phyloP scores from a whole-genome alignment of 2,113 vertebrate species.

The Triplophysa dalaica region DNA sequence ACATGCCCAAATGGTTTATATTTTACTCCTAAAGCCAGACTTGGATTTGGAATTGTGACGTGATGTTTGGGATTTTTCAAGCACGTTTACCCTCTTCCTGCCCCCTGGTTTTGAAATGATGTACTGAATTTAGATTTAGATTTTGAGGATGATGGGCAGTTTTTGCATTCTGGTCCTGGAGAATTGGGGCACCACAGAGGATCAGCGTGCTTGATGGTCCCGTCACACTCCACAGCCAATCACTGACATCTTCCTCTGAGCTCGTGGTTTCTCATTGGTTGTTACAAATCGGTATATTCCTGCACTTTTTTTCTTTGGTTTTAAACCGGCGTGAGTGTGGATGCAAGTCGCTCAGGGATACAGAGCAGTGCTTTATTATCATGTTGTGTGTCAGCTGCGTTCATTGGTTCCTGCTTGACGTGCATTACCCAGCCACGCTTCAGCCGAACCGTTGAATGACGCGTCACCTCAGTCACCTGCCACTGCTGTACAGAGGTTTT shows the following conservation, averaged over 20 bases:
- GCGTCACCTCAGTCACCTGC: constrained; percentile 62
- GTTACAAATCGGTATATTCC: constrained; percentile 21
- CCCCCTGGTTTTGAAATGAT: not conserved
- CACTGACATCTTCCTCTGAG: constrained; percentile 11
- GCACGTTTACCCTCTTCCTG: constrained; percentile 5
- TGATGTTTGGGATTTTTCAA: too few relatives aligned
- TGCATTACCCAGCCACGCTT: constrained; percentile 65
- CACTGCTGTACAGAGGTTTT: constrained; percentile 73
- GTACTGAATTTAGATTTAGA: too few relatives aligned
- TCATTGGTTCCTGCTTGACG: constrained; percentile 51
- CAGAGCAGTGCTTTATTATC: constrained; percentile 11
- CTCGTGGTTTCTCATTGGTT: constrained; percentile 27
- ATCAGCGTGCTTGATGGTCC: too few relatives aligned
- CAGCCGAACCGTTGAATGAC: constrained; percentile 45
- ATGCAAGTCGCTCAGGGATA: constrained; percentile 73
- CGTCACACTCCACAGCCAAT: not conserved
- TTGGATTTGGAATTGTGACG: too few relatives aligned
- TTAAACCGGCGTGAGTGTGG: constrained; percentile 26
- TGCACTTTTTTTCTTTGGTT: constrained; percentile 44
- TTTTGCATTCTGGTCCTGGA: too few relatives aligned
- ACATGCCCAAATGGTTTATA: too few relatives aligned
- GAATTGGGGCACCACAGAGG: too few relatives aligned
- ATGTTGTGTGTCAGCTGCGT: not conserved
- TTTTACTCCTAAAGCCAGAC: too few relatives aligned
- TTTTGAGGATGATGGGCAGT: too few relatives aligned